phyloP scores from a whole-genome alignment of 2,113 vertebrate species.

The Coracopsis vasa region DNA sequence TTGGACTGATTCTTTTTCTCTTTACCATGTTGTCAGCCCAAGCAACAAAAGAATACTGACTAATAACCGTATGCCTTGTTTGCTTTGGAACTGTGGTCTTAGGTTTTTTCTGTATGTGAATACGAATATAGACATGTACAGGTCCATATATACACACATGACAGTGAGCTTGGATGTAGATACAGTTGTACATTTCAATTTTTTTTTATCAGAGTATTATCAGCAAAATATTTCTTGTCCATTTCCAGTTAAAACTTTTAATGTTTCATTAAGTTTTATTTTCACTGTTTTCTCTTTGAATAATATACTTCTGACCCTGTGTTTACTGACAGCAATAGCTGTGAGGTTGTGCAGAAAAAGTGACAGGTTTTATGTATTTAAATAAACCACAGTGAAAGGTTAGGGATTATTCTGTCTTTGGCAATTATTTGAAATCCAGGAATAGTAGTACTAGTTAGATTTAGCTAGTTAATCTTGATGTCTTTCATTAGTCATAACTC shows the following conservation, averaged over 20 bases:
- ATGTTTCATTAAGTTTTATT: neutral
- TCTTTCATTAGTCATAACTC: neutral
- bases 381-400: neutral
- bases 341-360: neutral
- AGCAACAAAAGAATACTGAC: neutral
- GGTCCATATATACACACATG: neutral
- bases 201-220: neutral
- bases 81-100: neutral
- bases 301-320: neutral
- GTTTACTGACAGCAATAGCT: neutral
- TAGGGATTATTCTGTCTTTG: neutral
- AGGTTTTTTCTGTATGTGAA: neutral
- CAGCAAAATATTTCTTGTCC: neutral
- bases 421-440: neutral
- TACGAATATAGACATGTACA: neutral
- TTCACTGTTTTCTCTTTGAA: neutral
- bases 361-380: neutral
- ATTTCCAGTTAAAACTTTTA: neutral
- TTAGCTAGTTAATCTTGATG: neutral
- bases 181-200: neutral
- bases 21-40: rapidly evolving
- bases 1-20: neutral
- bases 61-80: neutral
- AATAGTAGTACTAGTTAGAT: neutral
- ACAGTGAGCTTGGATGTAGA: neutral